phyloP scores from a whole-genome alignment of 1,140 invertebrate genomes.

The Nylanderia fulva region DNA sequence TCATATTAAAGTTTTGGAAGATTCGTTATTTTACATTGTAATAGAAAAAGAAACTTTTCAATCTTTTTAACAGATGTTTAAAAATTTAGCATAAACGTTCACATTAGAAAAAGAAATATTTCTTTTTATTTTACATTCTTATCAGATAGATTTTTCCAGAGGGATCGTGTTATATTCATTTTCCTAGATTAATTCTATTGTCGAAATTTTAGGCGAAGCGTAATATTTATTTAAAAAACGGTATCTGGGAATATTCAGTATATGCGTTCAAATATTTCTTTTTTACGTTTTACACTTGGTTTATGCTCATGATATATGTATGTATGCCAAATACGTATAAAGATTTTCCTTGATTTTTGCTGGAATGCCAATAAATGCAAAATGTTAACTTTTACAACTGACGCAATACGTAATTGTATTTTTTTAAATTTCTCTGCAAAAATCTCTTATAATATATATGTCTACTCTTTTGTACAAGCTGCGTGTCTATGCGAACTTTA shows the following conservation, averaged over 20 bases:
- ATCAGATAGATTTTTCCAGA: neutral
- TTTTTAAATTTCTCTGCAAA: neutral
- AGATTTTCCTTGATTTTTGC: neutral
- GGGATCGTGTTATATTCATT: neutral
- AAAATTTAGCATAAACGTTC: neutral
- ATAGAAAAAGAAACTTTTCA: neutral
- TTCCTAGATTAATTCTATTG: neutral
- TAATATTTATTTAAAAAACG: neutral
- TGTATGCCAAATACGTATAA: neutral
- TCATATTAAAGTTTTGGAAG: neutral
- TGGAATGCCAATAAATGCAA: neutral
- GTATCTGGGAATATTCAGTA: neutral
- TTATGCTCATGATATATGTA: neutral
- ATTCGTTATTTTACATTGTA: neutral
- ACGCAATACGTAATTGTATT: neutral
- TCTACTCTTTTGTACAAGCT: neutral
- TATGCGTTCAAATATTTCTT: neutral
- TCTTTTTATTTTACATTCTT: neutral
- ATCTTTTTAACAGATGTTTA: too few relatives aligned
- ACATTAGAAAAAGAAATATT: neutral
- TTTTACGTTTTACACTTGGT: neutral
- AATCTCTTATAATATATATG: neutral
- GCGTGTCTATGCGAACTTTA: neutral
- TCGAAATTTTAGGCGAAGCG: neutral
- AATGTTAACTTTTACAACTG: constrained; percentile 1